These are phyloP conservation scores for Pimephales promelas DNA, from an alignment of 2,113 vertebrate genomes.

Conservation along the genomic window DNA sequence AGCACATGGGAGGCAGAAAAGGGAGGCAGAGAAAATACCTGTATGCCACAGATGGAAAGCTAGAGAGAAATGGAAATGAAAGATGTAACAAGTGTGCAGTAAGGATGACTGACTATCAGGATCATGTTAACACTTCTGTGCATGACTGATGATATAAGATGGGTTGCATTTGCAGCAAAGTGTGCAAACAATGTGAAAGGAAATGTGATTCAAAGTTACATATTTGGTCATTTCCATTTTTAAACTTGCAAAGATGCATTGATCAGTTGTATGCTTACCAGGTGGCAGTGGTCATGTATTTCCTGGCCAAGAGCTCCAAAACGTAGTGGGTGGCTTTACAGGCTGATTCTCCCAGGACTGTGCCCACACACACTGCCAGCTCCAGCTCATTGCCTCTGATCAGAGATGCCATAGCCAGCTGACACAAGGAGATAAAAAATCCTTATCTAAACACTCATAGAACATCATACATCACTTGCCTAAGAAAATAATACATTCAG, in stretches of 20 bases:
- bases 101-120: slow-evolving; percentile 5
- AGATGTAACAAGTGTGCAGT: slow-evolving; percentile 39
- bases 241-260: not conserved
- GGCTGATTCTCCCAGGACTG: slow-evolving; percentile 85
- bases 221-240: not conserved
- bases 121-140: not conserved
- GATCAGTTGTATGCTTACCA: slow-evolving; percentile 77
- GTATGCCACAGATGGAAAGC: slow-evolving; percentile 84
- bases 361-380: slow-evolving; percentile 87
- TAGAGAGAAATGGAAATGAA: slow-evolving; percentile 72
- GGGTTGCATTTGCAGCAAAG: not conserved
- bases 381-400: slow-evolving; percentile 97
- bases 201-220: not conserved
- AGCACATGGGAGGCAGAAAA: slow-evolving; percentile 28
- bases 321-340: slow-evolving; percentile 85
- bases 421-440: slow-evolving; percentile 40
- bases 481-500: no score
- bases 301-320: slow-evolving; percentile 90
- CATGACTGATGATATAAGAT: not conserved
- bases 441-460: not conserved
- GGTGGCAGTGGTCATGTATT: slow-evolving; percentile 87
- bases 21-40: slow-evolving; percentile 73
- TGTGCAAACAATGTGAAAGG: not conserved
- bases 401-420: slow-evolving; percentile 91
- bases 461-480: not conserved